Conservation (phyloP, 2,797 vertebrate species). For the Gorsachius magnificus region DNA sequence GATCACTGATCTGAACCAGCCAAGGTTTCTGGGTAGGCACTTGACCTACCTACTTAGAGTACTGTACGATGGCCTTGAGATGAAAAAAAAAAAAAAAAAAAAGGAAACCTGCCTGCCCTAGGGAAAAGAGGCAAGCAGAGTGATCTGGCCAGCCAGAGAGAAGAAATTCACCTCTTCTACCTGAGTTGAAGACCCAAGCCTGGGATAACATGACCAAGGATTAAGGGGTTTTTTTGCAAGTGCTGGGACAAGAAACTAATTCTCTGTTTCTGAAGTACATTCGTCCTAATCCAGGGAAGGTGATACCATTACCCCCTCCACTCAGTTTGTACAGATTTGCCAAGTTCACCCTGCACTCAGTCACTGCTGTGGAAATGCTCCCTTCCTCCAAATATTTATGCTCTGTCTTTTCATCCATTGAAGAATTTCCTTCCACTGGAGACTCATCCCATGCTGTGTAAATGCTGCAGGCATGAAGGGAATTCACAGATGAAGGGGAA, state of each 20-base stretch:
- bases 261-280: neutral
- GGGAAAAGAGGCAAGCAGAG: neutral
- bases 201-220: neutral
- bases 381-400: neutral
- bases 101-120: neutral
- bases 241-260: neutral
- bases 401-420: neutral
- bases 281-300: neutral
- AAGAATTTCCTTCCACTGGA: neutral
- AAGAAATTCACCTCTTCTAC: neutral
- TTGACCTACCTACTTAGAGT: neutral
- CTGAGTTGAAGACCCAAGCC: neutral
- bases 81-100: neutral
- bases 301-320: neutral
- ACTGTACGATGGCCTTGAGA: accelerated
- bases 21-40: neutral
- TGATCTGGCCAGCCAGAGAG: neutral
- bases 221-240: neutral
- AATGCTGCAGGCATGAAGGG: neutral
- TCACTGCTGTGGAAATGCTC: neutral
- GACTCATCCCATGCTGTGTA: neutral
- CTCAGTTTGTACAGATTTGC: neutral
- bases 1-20: neutral
- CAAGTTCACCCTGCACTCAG: neutral
- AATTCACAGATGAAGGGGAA: neutral